Conservation (phyloP, 1,140 invertebrate species). For the Euglossa dilemma region DNA sequence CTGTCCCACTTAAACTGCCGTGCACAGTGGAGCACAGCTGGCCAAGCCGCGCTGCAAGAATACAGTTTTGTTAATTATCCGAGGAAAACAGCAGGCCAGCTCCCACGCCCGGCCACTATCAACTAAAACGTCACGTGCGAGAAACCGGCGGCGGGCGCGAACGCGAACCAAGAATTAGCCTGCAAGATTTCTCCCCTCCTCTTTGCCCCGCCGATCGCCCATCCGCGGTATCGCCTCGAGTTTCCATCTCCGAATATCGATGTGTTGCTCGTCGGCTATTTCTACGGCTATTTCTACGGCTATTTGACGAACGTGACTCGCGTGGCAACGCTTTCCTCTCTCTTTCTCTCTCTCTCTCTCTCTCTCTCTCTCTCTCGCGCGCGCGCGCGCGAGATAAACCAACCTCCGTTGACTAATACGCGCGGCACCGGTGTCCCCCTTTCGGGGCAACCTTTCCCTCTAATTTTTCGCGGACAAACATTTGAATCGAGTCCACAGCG, state of each 20-base stretch:
- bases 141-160: neutral
- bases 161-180: conserved; percentile 52
- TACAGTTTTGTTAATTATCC: conserved; percentile 78
- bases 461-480: neutral
- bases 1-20: conserved; percentile 34
- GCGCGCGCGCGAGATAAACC: neutral
- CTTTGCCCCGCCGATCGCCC: neutral
- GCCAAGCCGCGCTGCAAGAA: conserved; percentile 57
- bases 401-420: neutral
- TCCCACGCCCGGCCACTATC: conserved; percentile 71
- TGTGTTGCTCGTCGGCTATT: neutral
- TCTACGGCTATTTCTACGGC: neutral
- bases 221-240: neutral
- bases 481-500: neutral
- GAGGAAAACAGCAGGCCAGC: conserved; percentile 72
- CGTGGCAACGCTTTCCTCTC: neutral
- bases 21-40: conserved; percentile 32
- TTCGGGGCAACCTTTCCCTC: neutral
- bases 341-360: neutral
- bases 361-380: neutral
- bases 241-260: conserved; percentile 4
- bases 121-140: conserved; percentile 54
- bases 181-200: conserved; percentile 42
- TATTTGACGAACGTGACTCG: neutral
- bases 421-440: too few relatives aligned